Conservation (phyloP, 2,888 invertebrate species). For the Apeira syringaria region DNA sequence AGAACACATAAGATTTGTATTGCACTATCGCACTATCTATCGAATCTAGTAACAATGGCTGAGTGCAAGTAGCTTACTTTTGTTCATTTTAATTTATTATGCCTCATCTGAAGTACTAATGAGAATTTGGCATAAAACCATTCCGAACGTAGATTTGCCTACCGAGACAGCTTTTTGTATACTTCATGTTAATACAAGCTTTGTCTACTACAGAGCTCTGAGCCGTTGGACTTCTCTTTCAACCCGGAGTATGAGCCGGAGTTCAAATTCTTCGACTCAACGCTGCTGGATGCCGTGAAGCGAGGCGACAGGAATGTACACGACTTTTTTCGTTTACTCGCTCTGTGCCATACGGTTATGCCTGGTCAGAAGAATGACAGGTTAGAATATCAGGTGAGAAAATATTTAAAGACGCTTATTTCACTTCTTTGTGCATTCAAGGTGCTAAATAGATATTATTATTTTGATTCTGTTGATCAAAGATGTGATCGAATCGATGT, state of each 20-base stretch:
- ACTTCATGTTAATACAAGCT: background rate
- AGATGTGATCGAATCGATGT: too few relatives aligned
- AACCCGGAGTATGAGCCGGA: constrained; percentile 96
- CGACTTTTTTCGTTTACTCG: constrained; percentile 95
- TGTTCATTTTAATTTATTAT: too few relatives aligned
- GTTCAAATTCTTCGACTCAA: constrained; percentile 96
- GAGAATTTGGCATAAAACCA: constrained; percentile 7
- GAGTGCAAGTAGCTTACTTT: too few relatives aligned
- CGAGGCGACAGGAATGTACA: constrained; percentile 89
- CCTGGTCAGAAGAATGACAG: constrained; percentile 94
- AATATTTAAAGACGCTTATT: too few relatives aligned
- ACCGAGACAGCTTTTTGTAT: constrained; percentile 1
- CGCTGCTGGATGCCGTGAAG: constrained; percentile 92
- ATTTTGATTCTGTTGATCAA: too few relatives aligned
- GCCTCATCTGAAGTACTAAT: too few relatives aligned
- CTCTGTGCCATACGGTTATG: constrained; percentile 99
- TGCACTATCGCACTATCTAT: too few relatives aligned
- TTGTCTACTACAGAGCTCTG: constrained; percentile 83
- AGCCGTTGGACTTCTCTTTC: constrained; percentile 96
- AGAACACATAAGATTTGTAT: too few relatives aligned
- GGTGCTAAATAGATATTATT: too few relatives aligned
- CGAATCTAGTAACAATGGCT: too few relatives aligned
- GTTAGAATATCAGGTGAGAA: constrained; percentile 88
- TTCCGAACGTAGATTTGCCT: constrained; percentile 30
- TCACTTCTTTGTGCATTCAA: too few relatives aligned